Percentiles rank a stretch among this genome's conserved stretches.
Conservation (phyloP, 1,140 invertebrate genomes). For the Drosophila albomicans region DNA sequence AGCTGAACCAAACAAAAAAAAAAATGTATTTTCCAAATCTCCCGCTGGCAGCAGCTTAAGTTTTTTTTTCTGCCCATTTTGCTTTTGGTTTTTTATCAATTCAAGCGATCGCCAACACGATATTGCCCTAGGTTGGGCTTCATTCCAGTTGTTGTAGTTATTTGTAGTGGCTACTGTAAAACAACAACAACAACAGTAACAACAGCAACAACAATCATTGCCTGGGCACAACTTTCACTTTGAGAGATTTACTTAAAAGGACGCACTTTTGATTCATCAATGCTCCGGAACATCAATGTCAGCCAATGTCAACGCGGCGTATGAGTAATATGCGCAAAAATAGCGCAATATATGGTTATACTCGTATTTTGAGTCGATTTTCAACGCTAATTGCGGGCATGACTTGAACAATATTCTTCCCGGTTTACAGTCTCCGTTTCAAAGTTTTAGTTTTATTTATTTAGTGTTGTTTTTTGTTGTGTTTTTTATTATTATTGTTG, state of each 20-base stretch:
- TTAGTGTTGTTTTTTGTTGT: slow-evolving; percentile 43
- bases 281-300: slow-evolving; percentile 39
- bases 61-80: slow-evolving; percentile 29
- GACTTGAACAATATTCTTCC: slow-evolving; percentile 42
- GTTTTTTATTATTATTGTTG: slow-evolving; percentile 37
- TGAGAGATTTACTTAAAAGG: slow-evolving; percentile 58
- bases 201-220: slow-evolving; percentile 37
- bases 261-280: slow-evolving; percentile 64
- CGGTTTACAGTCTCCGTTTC: slow-evolving; percentile 6
- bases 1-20: slow-evolving; percentile 24
- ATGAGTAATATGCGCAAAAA: slow-evolving; percentile 31
- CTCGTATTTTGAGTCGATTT: slow-evolving; percentile 15
- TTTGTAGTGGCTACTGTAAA: slow-evolving; percentile 30
- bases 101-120: slow-evolving; percentile 74
- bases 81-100: slow-evolving; percentile 48
- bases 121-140: slow-evolving; percentile 80
- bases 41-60: slow-evolving; percentile 34
- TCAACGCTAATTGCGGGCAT: slow-evolving; percentile 37
- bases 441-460: slow-evolving; percentile 8
- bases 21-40: slow-evolving; percentile 44
- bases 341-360: slow-evolving; percentile 6
- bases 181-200: slow-evolving; percentile 27
- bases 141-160: slow-evolving; percentile 21
- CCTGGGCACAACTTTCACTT: slow-evolving; percentile 75
- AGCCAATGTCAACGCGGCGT: slow-evolving; percentile 33